These are phyloP conservation scores for Drosophila paracracens DNA, from an alignment of 2,888 invertebrate genomes.

Conservation along the genomic window DNA sequence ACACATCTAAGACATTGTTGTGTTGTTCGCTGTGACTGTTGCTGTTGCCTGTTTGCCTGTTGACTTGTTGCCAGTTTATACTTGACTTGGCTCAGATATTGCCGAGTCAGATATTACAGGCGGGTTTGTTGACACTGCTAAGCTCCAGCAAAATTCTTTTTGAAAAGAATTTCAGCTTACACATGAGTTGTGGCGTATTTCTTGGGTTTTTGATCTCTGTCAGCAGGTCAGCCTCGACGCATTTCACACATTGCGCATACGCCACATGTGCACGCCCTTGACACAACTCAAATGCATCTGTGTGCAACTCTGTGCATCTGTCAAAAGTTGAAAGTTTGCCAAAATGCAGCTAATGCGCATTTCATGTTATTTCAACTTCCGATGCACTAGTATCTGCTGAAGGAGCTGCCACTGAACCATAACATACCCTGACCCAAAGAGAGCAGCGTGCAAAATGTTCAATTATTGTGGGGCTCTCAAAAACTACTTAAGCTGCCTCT, in stretches of 20 bases:
- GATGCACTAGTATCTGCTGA: conserved; percentile 1
- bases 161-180: conserved; percentile 40
- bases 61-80: conserved; percentile 72
- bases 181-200: conserved; percentile 38
- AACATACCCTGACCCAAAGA: not conserved
- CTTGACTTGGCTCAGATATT: conserved; percentile 57
- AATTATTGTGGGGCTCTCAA: conserved; percentile 10
- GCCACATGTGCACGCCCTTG: conserved; percentile 15
- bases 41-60: conserved; percentile 6
- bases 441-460: conserved; percentile 1
- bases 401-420: not conserved
- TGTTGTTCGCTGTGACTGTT: conserved; percentile 25
- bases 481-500: not conserved
- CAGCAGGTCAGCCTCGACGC: conserved; percentile 15
- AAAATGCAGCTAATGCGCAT: conserved; percentile 41
- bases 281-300: conserved; percentile 6
- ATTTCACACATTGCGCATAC: conserved; percentile 23
- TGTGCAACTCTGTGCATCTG: conserved; percentile 21
- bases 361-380: conserved; percentile 29
- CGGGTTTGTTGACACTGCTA: conserved; percentile 48
- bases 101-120: conserved; percentile 4
- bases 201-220: conserved; percentile 13
- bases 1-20: conserved; percentile 69
- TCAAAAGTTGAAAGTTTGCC: conserved; percentile 26
- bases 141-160: conserved; percentile 32